These are phyloP conservation scores for Hemicordylus capensis DNA, from an alignment of 2,113 vertebrate genomes.

Conservation along the genomic window DNA sequence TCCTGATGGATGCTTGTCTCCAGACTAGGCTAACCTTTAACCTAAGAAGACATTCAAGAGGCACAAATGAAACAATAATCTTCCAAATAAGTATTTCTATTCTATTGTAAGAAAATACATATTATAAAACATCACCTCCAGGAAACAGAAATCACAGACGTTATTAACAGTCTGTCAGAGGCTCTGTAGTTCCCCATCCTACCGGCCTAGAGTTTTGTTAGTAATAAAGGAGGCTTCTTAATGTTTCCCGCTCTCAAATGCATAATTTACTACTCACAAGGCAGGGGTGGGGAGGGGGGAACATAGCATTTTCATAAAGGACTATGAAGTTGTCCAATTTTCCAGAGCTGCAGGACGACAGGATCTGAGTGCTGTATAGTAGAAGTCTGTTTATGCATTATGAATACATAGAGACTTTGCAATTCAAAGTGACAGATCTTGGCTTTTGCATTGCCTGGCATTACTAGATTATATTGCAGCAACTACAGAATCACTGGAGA, in stretches of 20 bases:
- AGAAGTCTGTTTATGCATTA: constrained; percentile 73
- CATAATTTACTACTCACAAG: constrained; percentile 81
- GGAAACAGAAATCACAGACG: constrained; percentile 73
- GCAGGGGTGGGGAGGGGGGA: constrained; percentile 52
- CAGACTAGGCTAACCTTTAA: constrained; percentile 53
- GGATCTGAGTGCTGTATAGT: constrained; percentile 55
- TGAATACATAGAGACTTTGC: constrained; percentile 66
- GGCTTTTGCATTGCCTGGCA: constrained; percentile 42
- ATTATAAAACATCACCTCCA: constrained; percentile 75
- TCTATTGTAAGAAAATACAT: constrained; percentile 65
- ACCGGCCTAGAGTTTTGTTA: constrained; percentile 63
- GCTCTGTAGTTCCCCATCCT: constrained; percentile 65
- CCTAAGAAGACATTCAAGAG: constrained; percentile 62
- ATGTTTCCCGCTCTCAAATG: constrained; percentile 77
- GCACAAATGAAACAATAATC: constrained; percentile 65
- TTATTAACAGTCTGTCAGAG: constrained; percentile 79
- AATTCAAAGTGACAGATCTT: constrained; percentile 69
- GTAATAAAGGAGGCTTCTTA: constrained; percentile 74
- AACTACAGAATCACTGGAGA: constrained; percentile 13
- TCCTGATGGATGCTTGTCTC: constrained; percentile 36
- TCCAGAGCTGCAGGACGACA: constrained; percentile 69
- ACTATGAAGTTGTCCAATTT: constrained; percentile 79
- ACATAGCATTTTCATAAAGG: constrained; percentile 80
- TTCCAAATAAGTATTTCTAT: constrained; percentile 57
- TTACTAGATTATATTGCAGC: constrained; percentile 10